A percentile compares a stretch with the other conserved stretches of the same genome.
phyloP scores from a whole-genome alignment of 2,797 vertebrate genomes.

The Amblyopsis hoosieri region DNA sequence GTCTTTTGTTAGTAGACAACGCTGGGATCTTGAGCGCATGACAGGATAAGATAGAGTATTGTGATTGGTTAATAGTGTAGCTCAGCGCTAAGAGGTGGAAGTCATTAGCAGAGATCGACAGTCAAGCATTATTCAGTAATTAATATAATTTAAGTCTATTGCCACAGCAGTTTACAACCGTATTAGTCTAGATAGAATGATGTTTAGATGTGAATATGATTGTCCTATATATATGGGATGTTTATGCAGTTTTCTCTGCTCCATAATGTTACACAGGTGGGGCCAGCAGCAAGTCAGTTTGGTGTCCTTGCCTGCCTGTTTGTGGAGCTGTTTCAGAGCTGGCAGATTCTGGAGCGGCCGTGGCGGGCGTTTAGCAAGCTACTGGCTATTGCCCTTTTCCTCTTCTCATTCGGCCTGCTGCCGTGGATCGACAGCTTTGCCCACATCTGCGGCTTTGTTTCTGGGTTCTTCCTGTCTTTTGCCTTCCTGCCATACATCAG shows the following conservation, averaged over 20 bases:
- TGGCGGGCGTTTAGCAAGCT: slow-evolving; percentile 96
- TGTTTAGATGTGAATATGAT: too few species aligned
- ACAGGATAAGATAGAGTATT: too few species aligned
- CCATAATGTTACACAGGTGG: slow-evolving; percentile 80
- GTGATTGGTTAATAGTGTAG: too few species aligned
- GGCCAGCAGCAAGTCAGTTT: slow-evolving; percentile 97
- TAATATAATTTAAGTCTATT: too few species aligned
- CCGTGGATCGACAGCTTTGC: slow-evolving; percentile 99
- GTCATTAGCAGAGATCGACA: too few species aligned
- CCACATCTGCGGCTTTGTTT: slow-evolving; percentile 93
- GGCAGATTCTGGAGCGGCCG: slow-evolving; percentile 95
- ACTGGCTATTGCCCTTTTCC: slow-evolving; percentile 89
- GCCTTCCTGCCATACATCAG: slow-evolving; percentile 96
- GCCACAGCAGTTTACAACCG: too few species aligned
- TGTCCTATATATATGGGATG: too few species aligned
- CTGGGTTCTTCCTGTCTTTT: slow-evolving; percentile 96
- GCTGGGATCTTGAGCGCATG: too few species aligned
- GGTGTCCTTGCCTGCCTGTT: slow-evolving; percentile 98
- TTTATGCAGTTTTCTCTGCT: background rate
- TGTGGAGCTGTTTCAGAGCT: slow-evolving; percentile 98
- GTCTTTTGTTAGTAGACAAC: too few species aligned
- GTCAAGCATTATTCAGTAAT: too few species aligned
- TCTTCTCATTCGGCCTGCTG: slow-evolving; percentile 93
- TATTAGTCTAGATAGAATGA: too few species aligned
- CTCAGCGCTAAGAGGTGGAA: too few species aligned